Evolutionary conservation across 2,888 invertebrate species (phyloP), one percentile per base, ranked within the genome.

Genomic region (Troilus luridus): DNA sequence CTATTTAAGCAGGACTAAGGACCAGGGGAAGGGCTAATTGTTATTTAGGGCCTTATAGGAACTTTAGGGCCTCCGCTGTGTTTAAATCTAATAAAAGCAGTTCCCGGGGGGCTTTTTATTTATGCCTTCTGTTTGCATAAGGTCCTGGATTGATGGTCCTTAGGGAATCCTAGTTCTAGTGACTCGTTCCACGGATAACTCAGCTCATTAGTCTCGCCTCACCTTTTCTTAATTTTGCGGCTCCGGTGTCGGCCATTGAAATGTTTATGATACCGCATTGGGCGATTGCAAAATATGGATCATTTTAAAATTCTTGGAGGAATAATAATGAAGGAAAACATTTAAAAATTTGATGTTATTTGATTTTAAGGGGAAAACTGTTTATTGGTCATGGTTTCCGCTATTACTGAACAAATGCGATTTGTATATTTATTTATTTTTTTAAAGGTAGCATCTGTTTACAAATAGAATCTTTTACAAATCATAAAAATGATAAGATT

Each of bases 1-100:
- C 85, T 85, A 85, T 85, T 85, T 85, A 85, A 85, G 56, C 85
- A 85, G 85, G 85, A 85, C 85, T 85, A 85, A 85, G 56, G 85
- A 56, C 56, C 85, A 14, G 56, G 12, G 9, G 3, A 11, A 12
- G 56, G 85, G 85, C 85, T 85, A 85, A 85, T 85, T 85, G 85
- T 85, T 85, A 85, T 85, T 85, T 85, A 85, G 85, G 85, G 85
- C 85, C 41, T 85, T 85, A 85, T 85, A 19, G 85, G 8, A 85
- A 85, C 85, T 85, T 85, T 85, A 85, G 56, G 56, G 85, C 56
- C 56, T 27, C 72, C 67, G 11, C 24, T 81, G 54, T 81, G 81
- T 81, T 81, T 81, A 81, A 81, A 81, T 81, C 81, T 81, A 81
- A 81, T 81, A 81, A 81, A 14, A 81, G 81, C 67, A 24, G 72